Evolutionary conservation across 2,797 vertebrate genomes (phyloP).

Genomic region (Phoxinus dragarum): DNA sequence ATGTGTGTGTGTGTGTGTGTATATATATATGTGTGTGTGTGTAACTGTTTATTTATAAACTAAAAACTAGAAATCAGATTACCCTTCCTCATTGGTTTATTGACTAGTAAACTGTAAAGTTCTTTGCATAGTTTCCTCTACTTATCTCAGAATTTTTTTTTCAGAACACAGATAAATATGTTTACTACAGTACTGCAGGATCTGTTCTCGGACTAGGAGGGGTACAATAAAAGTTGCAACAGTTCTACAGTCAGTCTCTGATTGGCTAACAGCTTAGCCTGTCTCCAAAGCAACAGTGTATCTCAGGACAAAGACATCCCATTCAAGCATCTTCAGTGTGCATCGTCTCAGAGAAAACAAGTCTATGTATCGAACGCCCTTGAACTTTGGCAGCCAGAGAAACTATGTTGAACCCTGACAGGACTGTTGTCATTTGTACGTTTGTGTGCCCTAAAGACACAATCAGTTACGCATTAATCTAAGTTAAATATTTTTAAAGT

Average conservation of each 20-base stretch:
- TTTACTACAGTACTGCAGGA: constrained; percentile 23
- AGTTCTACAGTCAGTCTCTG: constrained; percentile 27
- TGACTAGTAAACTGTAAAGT: background rate
- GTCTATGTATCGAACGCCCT: constrained; percentile 6
- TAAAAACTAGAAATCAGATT: no score
- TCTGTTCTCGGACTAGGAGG: background rate
- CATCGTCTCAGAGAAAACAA: constrained; percentile 5
- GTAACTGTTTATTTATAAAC: no score
- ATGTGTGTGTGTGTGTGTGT: no score
- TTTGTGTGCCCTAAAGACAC: background rate
- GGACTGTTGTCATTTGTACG: constrained; percentile 19
- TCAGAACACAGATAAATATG: constrained; percentile 25
- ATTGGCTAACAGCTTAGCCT: constrained; percentile 71
- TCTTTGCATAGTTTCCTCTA: background rate
- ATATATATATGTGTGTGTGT: no score
- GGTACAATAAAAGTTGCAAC: constrained; percentile 34
- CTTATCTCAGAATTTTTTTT: background rate
- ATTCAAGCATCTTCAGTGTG: constrained; percentile 60
- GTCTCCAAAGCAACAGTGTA: constrained; percentile 80
- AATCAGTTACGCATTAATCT: constrained; percentile 22
- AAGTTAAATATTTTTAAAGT: constrained; percentile 46
- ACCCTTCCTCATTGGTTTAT: background rate
- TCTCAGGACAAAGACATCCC: constrained; percentile 62
- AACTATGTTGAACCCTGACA: background rate
- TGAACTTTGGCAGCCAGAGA: constrained; percentile 23